These are phyloP conservation scores for Drosophila kanapiae DNA, from an alignment of 1,140 invertebrate genomes.

Conservation along the genomic window DNA sequence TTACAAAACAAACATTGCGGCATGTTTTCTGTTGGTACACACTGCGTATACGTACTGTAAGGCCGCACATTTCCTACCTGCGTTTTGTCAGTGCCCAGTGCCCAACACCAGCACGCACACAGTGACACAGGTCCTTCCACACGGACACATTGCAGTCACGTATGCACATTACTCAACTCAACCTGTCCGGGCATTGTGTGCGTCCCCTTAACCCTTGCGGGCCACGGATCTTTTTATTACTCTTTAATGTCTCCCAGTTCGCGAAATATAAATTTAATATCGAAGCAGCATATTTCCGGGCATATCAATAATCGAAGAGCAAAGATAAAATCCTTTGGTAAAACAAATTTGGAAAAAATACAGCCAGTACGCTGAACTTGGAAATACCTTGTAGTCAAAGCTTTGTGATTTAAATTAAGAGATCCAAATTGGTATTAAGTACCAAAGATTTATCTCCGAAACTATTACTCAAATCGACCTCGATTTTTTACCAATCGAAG, in stretches of 20 bases:
- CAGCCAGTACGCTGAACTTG: neutral
- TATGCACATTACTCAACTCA: slow-evolving; percentile 68
- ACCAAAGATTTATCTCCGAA: neutral
- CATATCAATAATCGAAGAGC: neutral
- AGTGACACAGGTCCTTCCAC: slow-evolving; percentile 14
- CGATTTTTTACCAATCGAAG: no score
- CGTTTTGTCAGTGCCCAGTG: slow-evolving; percentile 60
- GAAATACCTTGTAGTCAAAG: neutral
- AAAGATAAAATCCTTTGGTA: neutral
- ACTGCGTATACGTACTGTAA: slow-evolving; percentile 79
- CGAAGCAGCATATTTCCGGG: neutral
- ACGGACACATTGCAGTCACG: slow-evolving; percentile 49
- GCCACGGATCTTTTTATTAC: neutral
- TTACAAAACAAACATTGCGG: slow-evolving; percentile 83
- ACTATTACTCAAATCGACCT: no score
- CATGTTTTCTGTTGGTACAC: slow-evolving; percentile 80
- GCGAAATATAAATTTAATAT: neutral
- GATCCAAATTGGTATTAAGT: no score
- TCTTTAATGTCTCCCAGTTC: neutral
- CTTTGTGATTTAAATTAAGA: neutral
- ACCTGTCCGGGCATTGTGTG: slow-evolving; percentile 56
- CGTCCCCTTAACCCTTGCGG: slow-evolving; percentile 61
- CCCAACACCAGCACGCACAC: slow-evolving; percentile 40
- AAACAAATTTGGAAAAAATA: neutral
- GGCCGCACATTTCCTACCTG: slow-evolving; percentile 76